Evolutionary conservation across 1,140 invertebrate species (phyloP).

Genomic region (Frieseomelitta varia): DNA sequence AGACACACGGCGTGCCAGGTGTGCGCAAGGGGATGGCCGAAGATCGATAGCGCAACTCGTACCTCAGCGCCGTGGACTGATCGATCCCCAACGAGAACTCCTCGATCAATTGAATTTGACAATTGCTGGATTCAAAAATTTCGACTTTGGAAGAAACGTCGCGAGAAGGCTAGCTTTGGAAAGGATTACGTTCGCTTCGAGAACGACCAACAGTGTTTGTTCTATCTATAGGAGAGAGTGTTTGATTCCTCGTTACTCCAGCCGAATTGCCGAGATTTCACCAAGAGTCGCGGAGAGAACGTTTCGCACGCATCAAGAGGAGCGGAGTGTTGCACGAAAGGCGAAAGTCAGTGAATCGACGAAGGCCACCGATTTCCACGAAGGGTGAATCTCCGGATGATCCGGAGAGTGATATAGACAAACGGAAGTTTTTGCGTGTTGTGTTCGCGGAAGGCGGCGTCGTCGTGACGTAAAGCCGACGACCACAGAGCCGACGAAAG

Average conservation of each 20-base stretch:
- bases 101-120: too few species aligned
- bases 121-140: too few species aligned
- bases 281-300: too few species aligned
- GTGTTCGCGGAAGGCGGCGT: conserved; percentile 46
- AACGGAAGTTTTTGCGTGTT: conserved; percentile 6
- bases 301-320: neutral
- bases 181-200: too few species aligned
- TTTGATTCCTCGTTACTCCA: too few species aligned
- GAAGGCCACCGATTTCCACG: neutral
- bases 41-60: neutral
- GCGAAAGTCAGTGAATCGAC: neutral
- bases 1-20: neutral
- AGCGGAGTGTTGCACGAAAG: neutral
- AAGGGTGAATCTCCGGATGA: neutral
- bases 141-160: too few species aligned
- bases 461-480: conserved; percentile 65
- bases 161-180: too few species aligned
- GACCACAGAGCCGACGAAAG: conserved; percentile 5
- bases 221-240: too few species aligned
- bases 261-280: too few species aligned
- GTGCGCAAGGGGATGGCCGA: neutral
- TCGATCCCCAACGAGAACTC: too few species aligned
- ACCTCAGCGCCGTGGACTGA: too few species aligned
- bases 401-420: neutral
- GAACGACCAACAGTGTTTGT: too few species aligned